Percentiles rank a stretch among this genome's conserved stretches.
These are phyloP conservation scores for Sturnira hondurensis DNA, from an alignment of 2,113 vertebrate genomes.

Conservation along the genomic window DNA sequence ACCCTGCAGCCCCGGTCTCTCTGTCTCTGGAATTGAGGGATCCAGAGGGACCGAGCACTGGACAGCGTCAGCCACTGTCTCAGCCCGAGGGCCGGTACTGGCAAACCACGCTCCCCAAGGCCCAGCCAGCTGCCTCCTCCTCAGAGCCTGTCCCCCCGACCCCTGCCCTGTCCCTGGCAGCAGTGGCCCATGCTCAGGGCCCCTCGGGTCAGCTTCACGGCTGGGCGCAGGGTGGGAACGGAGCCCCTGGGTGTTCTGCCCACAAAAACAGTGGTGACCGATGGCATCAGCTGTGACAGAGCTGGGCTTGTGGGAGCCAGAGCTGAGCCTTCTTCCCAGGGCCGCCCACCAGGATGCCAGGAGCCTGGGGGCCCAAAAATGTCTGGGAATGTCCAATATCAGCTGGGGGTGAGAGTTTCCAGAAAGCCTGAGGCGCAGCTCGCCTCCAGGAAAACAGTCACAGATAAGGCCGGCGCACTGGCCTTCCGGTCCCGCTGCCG, in stretches of 20 bases:
- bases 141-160: neutral
- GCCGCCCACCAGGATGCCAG: neutral
- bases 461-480: neutral
- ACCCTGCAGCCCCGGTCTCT: neutral
- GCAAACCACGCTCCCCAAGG: neutral
- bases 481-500: neutral
- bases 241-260: neutral
- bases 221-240: neutral
- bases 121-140: neutral
- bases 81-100: rapidly evolving
- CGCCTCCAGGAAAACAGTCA: neutral
- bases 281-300: neutral
- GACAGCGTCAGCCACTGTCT: neutral
- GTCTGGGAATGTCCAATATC: neutral
- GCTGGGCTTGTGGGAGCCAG: neutral
- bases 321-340: neutral
- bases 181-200: neutral
- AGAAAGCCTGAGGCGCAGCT: neutral
- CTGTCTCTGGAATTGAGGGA: rapidly evolving
- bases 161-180: neutral
- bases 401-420: neutral
- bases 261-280: neutral
- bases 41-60: neutral
- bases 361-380: neutral
- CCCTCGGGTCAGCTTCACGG: neutral